Base-by-base conservation (phyloP, 2,888 invertebrate genomes). In the Zygothrica quintamaculata region DNA sequence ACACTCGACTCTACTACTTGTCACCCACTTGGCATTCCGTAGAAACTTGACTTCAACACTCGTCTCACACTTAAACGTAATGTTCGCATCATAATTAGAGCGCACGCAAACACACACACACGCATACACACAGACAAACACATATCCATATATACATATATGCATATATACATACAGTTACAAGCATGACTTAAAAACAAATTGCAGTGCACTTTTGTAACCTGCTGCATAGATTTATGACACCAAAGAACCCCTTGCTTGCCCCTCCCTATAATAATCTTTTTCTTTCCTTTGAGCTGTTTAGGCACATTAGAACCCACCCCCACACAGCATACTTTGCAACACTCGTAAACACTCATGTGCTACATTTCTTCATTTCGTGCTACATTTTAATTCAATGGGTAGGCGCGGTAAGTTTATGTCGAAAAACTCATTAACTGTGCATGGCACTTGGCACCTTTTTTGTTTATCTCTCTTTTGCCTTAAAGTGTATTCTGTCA, bases 381-480 rank as follows among this genome's bases (percentile, higher is more conserved):
- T 81, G 75, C 78, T 55, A 82, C 84, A 84, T 82, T 82, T 87
- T 74, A 87, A 82, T 84, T 76, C 70, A 56, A 51, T 34, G 16
- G 13, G 15, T 13, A 22, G 31, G 29, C n/a, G 6, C 6, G 33
- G 6, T 13, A 57, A 43, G 50, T 57, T n/a, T n/a, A 57, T 55
- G 75, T 60, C 77, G 77, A 74, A 84, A 84, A 87, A 82, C 85
- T 82, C 82, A 87, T 82, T 82, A 82, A 87, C 87, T 81, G 85
- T 76, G 85, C 84, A 87, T 82, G 87, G 82, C 74, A 84, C 82
- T 87, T 82, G 85, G 82, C 82, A 87, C 85, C 82, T 87, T 80
- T 42, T 34, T 36, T 15, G 53, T 43, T 53, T 25, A n/a, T 48
- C 61, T 71, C 43, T 29, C 52, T 58, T 46, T 48, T 61, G 34